Evolutionary conservation across 2,888 invertebrate genomes (phyloP).

Genomic region (Trichopoda pennipes): DNA sequence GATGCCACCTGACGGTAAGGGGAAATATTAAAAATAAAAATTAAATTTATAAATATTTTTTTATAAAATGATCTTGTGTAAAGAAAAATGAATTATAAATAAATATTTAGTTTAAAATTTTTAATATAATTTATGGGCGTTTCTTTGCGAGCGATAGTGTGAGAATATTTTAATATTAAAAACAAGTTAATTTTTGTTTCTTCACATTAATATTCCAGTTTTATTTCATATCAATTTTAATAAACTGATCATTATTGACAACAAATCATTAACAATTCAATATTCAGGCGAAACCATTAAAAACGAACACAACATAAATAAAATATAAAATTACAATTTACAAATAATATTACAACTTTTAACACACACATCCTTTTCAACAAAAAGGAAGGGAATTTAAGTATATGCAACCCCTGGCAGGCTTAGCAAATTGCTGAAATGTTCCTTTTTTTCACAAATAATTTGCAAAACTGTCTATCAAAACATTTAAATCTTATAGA

Average conservation of each 20-base stretch:
- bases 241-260: constrained; percentile 38
- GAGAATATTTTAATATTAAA: too few relatives aligned
- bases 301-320: constrained; percentile 56
- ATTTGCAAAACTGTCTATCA: constrained; percentile 69
- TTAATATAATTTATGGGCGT: neutral
- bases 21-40: too few relatives aligned
- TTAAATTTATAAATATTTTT: too few relatives aligned
- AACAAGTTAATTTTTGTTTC: too few relatives aligned
- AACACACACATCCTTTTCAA: constrained; percentile 13
- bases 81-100: too few relatives aligned
- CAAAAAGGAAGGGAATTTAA: too few relatives aligned
- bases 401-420: constrained; percentile 18
- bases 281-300: constrained; percentile 29
- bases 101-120: too few relatives aligned
- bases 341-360: constrained; percentile 19
- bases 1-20: too few relatives aligned
- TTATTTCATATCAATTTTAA: constrained; percentile 26
- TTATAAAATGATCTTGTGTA: too few relatives aligned
- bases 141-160: too few relatives aligned
- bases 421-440: constrained; percentile 52
- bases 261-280: constrained; percentile 60
- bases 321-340: constrained; percentile 52
- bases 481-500: constrained; percentile 61
- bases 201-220: constrained; percentile 34
- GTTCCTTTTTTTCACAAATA: constrained; percentile 38